Evolutionary conservation across 2,888 invertebrate species (phyloP).

Genomic region (Polyommatus iphigenia): DNA sequence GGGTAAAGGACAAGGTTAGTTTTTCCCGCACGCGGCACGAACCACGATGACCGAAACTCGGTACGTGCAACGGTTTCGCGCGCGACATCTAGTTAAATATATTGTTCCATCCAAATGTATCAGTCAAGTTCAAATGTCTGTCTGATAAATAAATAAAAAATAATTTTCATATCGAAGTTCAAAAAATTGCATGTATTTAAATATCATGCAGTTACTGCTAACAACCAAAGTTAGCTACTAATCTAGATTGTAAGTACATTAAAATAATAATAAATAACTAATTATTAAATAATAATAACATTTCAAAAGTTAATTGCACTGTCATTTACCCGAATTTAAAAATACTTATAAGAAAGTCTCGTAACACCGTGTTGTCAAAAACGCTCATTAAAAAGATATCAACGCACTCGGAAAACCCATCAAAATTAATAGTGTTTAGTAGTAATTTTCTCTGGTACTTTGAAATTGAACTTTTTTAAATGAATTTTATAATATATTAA

Average conservation of each 20-base stretch:
- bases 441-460: neutral
- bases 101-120: neutral
- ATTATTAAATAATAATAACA: neutral
- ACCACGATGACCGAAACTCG: neutral
- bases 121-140: too few relatives aligned
- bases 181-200: neutral
- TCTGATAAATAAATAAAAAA: neutral
- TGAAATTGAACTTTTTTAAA: neutral
- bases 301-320: neutral
- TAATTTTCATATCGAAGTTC: too few relatives aligned
- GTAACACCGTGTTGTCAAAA: neutral
- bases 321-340: neutral
- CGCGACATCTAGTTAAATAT: neutral
- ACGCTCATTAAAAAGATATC: constrained; percentile 10
- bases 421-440: neutral
- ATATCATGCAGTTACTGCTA: too few relatives aligned
- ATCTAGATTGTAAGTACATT: neutral
- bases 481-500: too few relatives aligned
- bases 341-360: neutral
- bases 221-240: neutral
- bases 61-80: neutral
- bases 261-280: neutral
- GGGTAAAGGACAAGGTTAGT: too few relatives aligned
- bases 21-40: neutral
- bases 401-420: constrained; percentile 8